Evolutionary conservation across 2,797 vertebrate species (phyloP), one percentile per base, ranked within the genome.

Genomic region (Sparus aurata): DNA sequence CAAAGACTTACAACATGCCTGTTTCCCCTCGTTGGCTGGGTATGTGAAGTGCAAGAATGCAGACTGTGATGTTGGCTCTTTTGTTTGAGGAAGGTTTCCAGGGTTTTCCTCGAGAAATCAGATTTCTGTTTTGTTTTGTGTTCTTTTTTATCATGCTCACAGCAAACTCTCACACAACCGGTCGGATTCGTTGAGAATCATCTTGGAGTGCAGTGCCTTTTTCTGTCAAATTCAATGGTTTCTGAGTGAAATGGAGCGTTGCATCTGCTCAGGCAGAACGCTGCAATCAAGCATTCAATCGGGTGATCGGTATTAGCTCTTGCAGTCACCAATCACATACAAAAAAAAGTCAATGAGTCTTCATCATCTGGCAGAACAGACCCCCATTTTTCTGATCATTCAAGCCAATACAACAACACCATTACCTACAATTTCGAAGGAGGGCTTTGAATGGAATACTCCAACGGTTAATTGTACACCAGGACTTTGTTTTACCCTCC

Each of bases 201-300:
- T 65, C 8, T 79, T 34, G 16, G 67, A 75, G 60, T 82, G 60
- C 30, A 17, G 12, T 62, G 79, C 9, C n/a, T 64, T 71, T 34
- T 30, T 63, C 72, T 79, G 70, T 20, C 49, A 82, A 81, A 80
- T 75, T 78, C 74, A 12, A 68, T 65, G 5, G 1, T 73, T 76
- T 87, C 58, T 71, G 50, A 67, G 82, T 78, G 79, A 91, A 89
- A 87, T 80, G 80, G 83, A 82, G 77, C 75, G 38, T 73, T 58
- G 68, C 45, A 70, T 70, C 69, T 85, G 79, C 65, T 91, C 82
- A 79, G 78, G 78, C 79, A 77, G 73, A 90, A 85, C 73, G 47
- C 30, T 73, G 82, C 82, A 79, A 83, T 88, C 81, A 85, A 50
- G 68, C 75, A 78, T 67, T 77, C 75, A 69, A 85, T 86, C 77